Conservation (phyloP, 2,797 vertebrate genomes). For the Hozukius guyotensis region DNA sequence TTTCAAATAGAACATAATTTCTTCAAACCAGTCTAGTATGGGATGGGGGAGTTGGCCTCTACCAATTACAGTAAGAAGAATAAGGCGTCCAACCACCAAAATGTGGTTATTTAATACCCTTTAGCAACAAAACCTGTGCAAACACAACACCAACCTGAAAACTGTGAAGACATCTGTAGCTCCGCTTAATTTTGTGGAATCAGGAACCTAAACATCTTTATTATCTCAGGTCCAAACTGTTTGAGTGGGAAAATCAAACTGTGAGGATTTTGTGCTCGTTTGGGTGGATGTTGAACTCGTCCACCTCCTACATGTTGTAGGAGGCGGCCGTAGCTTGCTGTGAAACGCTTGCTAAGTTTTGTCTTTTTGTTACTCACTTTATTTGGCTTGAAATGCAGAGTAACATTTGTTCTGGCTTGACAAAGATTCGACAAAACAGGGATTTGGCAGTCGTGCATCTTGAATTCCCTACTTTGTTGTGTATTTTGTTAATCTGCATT, state of each 20-base stretch:
- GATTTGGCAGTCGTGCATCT: conserved; percentile 13
- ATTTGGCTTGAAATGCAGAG: conserved; percentile 27
- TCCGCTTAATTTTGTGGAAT: not conserved
- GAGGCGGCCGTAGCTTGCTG: conserved; percentile 25
- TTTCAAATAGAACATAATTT: too few relatives aligned
- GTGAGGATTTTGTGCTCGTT: conserved; percentile 27
- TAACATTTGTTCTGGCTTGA: conserved; percentile 23
- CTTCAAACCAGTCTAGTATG: too few relatives aligned
- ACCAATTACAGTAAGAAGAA: too few relatives aligned
- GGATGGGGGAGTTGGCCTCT: too few relatives aligned
- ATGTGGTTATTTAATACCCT: not conserved
- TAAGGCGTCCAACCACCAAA: not conserved
- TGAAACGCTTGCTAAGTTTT: conserved; percentile 27
- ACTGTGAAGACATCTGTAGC: not conserved
- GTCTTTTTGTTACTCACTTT: conserved; percentile 34
- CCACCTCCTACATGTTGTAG: conserved; percentile 53
- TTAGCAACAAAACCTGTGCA: not conserved
- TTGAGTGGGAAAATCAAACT: conserved; percentile 25
- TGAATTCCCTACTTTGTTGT: conserved; percentile 1
- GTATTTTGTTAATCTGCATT: conserved; percentile 24
- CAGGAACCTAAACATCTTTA: conserved; percentile 1
- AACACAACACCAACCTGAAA: not conserved
- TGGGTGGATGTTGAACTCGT: conserved; percentile 44
- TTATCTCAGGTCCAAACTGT: conserved; percentile 13
- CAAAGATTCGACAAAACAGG: conserved; percentile 14